Evolutionary conservation across 2,113 vertebrate species (phyloP), one percentile per base, ranked within the genome.

Genomic region (Labrus mixtus): DNA sequence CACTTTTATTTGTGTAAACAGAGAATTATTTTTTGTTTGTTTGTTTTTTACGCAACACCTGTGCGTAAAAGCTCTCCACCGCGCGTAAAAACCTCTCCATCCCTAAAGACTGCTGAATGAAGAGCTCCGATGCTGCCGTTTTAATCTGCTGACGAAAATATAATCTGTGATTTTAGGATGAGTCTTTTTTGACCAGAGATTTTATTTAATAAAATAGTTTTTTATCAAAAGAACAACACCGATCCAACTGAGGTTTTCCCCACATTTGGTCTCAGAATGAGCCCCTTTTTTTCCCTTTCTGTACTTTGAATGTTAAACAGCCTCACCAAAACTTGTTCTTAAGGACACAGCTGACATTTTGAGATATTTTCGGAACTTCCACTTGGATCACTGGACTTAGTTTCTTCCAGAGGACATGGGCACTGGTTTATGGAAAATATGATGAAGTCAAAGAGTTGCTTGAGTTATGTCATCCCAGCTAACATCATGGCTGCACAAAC

Each of bases 11-110:
- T n/a, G n/a, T n/a, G n/a, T n/a, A n/a, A n/a, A n/a, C n/a, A n/a
- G n/a, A n/a, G n/a, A n/a, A n/a, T n/a, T n/a, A n/a, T n/a, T n/a
- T n/a, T n/a, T n/a, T n/a, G n/a, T n/a, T n/a, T n/a, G n/a, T n/a
- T n/a, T n/a, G n/a, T n/a, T n/a, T n/a, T n/a, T n/a, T n/a, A n/a
- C n/a, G n/a, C n/a, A 3, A 6, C 8, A 23, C 8, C 45, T 19
- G 65, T 58, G 65, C 48, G 61, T 75, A 69, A 79, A 73, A 43
- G 1, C 33, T 17, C 13, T 23, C 37, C 37, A 33, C 4, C 45
- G 65, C 46, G 65, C 29, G 61, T 75, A 69, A 79, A 73, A 41
- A 25, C 2, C 33, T 22, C 10, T 23, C 39, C 25, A 22, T 3
- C 20, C 1, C 45, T 9, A 10, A 22, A 15, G 9, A 2, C 43